These are phyloP conservation scores for Cheilosia urbana DNA, from an alignment of 2,888 invertebrate genomes.

Conservation along the genomic window DNA sequence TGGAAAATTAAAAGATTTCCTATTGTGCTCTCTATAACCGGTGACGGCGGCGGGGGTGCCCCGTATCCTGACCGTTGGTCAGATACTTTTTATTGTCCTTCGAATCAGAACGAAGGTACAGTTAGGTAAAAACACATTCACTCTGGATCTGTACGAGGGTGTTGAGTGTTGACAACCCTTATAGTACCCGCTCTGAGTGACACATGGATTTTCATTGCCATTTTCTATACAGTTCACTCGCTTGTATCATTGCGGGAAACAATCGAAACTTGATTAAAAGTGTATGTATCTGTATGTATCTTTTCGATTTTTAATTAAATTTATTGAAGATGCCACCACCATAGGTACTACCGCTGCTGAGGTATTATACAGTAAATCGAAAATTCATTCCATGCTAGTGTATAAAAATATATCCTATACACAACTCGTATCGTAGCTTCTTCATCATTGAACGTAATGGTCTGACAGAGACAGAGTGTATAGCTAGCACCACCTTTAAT, in stretches of 20 bases:
- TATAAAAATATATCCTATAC: too few species aligned
- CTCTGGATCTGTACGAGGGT: conserved; percentile 52
- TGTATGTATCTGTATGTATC: conserved; percentile 35
- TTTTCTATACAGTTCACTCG: conserved; percentile 29
- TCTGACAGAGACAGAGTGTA: conserved; percentile 17
- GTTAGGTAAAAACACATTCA: conserved; percentile 38
- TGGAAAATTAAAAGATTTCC: conserved; percentile 75
- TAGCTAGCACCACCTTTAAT: conserved; percentile 33
- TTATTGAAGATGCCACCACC: conserved; percentile 57
- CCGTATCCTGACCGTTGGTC: conserved; percentile 68
- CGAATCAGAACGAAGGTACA: conserved; percentile 23
- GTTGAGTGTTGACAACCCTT: conserved; percentile 75
- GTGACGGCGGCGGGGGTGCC: conserved; percentile 28
- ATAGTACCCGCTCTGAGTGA: conserved; percentile 42
- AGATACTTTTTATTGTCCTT: conserved; percentile 72
- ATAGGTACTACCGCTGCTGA: not conserved
- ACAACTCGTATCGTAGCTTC: conserved; percentile 9
- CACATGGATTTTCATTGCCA: conserved; percentile 55
- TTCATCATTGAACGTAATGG: conserved; percentile 26
- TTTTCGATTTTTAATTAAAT: conserved; percentile 68
- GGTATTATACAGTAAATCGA: conserved; percentile 36
- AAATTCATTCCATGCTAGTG: conserved; percentile 22
- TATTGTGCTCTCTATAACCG: conserved; percentile 41
- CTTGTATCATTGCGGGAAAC: conserved; percentile 26
- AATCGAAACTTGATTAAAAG: conserved; percentile 60